These are phyloP conservation scores for Corapipo altera DNA, from an alignment of 2,113 vertebrate genomes.

Conservation along the genomic window DNA sequence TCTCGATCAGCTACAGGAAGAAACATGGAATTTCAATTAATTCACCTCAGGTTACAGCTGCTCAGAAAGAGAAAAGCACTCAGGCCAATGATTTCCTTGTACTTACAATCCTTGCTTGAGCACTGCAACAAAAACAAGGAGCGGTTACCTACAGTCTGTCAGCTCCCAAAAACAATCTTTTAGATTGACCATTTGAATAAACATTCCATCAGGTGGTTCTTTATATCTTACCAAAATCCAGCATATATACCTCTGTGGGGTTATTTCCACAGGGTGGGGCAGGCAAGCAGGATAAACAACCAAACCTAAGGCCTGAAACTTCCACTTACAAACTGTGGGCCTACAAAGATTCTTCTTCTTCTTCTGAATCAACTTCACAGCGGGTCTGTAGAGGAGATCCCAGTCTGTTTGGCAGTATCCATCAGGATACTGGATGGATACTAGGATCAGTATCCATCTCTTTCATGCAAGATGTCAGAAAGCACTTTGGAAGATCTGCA, in stretches of 20 bases:
- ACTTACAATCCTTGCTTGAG: background rate
- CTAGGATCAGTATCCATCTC: background rate
- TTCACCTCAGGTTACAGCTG: background rate
- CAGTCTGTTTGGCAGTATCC: background rate
- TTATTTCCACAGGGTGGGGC: background rate
- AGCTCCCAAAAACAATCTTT: background rate
- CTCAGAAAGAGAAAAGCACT: background rate
- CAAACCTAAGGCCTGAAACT: background rate
- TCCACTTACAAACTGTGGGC: background rate
- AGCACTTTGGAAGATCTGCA: background rate
- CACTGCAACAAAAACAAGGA: background rate
- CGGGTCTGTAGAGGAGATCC: background rate
- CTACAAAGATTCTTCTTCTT: background rate
- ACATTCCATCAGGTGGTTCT: background rate
- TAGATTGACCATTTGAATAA: background rate
- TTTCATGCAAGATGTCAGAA: background rate
- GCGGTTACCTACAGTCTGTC: too few relatives aligned
- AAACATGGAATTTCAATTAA: background rate
- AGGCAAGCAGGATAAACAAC: background rate
- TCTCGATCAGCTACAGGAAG: constrained; percentile 83
- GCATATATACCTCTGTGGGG: fast-evolving
- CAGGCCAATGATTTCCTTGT: background rate
- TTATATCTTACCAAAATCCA: background rate
- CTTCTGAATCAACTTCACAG: background rate
- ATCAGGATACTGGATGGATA: background rate